Evolutionary conservation across 2,888 invertebrate species (phyloP), one percentile per base, ranked within the genome.

Genomic region (Nowickia ferox): DNA sequence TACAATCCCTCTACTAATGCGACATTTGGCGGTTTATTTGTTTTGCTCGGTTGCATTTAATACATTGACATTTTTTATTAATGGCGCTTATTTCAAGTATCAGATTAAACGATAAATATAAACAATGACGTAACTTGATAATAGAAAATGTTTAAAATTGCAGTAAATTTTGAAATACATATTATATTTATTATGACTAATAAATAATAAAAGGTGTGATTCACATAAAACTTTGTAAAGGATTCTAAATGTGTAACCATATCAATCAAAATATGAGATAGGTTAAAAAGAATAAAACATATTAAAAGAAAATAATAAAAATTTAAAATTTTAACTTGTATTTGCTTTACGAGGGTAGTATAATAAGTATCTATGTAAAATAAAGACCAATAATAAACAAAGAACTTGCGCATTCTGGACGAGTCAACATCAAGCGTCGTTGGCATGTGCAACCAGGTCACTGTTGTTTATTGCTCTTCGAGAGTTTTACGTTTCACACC

Each of bases 61-160:
- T 61, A 17, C 59, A 75, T 40, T 66, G 72, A 40, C 57, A 69
- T 6, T 6, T 84, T 78, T 63, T 55, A 55, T 65, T 74, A 53
- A 69, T 79, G 82, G 78, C 85, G 85, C 80, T 79, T 65, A 75
- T 76, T 79, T 78, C 63, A 69, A 82, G 51, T 53, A 68, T 30
- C 51, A 59, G 42, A 59, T 57, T 15, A 44, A 65, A 72, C 40
- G 53, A 75, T 17, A 55, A 71, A 71, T 44, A 75, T 11, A 57
- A 80, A 72, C 74, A 66, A 79, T 83, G 83, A 86, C 86, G 83
- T 71, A 83, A 79, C 30, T 13, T 63, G 59, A 79, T 79, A 72
- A 59, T 59, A 59, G n/a, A 40, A 55, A 69, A 65, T 71, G 65
- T 38, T 48, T 53, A 38, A 78, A 57, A 79, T 86, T 86, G 79